Evolutionary conservation across 2,113 vertebrate genomes (phyloP).

Genomic region (Scomber japonicus): DNA sequence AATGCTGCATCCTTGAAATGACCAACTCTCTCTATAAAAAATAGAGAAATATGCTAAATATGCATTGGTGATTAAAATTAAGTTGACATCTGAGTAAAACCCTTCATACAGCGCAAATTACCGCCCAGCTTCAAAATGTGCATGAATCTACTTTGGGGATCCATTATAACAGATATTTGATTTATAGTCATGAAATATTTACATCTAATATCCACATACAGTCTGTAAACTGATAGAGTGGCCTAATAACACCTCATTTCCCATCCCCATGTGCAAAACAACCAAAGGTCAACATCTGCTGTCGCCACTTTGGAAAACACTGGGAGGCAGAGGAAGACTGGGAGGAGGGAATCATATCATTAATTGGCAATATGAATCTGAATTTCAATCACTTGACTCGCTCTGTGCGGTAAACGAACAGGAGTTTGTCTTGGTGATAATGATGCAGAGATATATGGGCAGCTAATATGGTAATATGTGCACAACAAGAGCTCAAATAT

Average conservation of each 20-base stretch:
- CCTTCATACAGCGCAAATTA: background rate
- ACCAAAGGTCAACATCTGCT: constrained; percentile 73
- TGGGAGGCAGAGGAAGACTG: constrained; percentile 28
- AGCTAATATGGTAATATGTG: background rate
- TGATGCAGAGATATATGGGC: background rate
- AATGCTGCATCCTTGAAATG: background rate
- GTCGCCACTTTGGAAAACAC: constrained; percentile 50
- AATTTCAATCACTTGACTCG: constrained; percentile 12
- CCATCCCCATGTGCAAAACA: constrained; percentile 23
- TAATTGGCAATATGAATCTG: constrained; percentile 22
- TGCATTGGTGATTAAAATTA: too few relatives aligned
- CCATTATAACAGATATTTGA: background rate
- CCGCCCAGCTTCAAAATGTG: background rate
- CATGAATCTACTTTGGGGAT: constrained; percentile 1
- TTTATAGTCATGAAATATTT: constrained; percentile 58
- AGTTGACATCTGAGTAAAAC: background rate
- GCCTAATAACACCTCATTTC: constrained; percentile 39
- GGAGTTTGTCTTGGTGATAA: background rate
- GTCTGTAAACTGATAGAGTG: constrained; percentile 52
- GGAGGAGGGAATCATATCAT: background rate
- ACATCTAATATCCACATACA: constrained; percentile 53
- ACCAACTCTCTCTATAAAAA: background rate
- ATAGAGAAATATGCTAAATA: too few relatives aligned
- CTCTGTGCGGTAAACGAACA: background rate
- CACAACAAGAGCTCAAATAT: background rate